Conservation (phyloP, 2,113 vertebrate genomes). For the Noturus placidus region DNA sequence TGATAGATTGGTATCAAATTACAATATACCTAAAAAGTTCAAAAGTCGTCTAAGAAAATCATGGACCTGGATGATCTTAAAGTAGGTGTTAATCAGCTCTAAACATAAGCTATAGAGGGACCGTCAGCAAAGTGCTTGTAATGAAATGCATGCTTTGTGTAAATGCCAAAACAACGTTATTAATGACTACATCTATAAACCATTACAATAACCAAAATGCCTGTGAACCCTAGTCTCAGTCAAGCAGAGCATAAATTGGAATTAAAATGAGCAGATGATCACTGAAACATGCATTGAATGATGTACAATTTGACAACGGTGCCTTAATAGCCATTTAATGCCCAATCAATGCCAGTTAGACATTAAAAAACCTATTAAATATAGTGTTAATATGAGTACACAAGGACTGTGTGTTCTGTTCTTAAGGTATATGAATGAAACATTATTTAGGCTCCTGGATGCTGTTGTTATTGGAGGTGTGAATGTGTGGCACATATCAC, state of each 20-base stretch:
- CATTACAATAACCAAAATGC: not conserved
- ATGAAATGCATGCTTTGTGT: not conserved
- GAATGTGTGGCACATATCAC: not conserved
- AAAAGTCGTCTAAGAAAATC: not conserved
- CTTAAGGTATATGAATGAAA: not conserved
- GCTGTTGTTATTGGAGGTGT: not conserved
- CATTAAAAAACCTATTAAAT: not conserved
- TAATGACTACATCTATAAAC: not conserved
- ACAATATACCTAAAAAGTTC: not conserved
- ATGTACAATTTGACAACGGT: not conserved
- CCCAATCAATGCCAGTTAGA: not conserved
- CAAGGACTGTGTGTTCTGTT: not conserved
- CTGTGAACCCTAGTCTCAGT: not conserved
- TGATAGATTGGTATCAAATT: not conserved
- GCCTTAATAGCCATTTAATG: not conserved
- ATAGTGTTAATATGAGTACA: not conserved
- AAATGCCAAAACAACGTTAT: not conserved
- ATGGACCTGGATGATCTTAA: not conserved
- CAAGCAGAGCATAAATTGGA: not conserved
- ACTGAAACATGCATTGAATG: not conserved
- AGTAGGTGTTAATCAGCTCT: not conserved
- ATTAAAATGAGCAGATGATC: not conserved
- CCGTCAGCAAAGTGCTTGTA: not conserved
- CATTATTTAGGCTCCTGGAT: not conserved
- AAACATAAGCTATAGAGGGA: not conserved